Evolutionary conservation across 2,113 vertebrate species (phyloP).

Genomic region (Rhinolophus ferrumequinum): DNA sequence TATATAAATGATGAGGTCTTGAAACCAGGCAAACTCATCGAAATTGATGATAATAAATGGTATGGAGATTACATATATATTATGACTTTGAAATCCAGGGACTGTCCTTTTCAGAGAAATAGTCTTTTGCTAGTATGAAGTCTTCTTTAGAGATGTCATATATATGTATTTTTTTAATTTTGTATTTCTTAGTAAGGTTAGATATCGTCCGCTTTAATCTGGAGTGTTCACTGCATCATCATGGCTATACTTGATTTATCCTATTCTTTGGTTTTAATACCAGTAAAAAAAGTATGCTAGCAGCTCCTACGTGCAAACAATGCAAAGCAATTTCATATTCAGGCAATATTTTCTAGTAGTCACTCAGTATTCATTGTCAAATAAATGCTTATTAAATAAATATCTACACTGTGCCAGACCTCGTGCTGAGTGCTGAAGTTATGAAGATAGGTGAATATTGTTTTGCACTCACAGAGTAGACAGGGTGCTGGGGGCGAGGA

Average conservation of each 20-base stretch:
- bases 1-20: slow-evolving; percentile 67
- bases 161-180: not conserved
- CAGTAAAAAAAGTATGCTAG: not conserved
- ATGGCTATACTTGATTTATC: not conserved
- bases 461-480: not conserved
- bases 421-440: not conserved
- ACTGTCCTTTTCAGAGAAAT: not conserved
- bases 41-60: slow-evolving; percentile 77
- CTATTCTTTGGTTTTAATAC: slow-evolving; percentile 31
- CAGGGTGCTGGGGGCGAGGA: too few species aligned
- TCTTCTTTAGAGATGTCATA: not conserved
- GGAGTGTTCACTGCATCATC: not conserved
- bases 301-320: not conserved
- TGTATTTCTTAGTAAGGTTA: not conserved
- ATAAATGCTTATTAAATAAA: not conserved
- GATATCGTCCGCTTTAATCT: not conserved
- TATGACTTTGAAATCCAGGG: not conserved
- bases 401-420: not conserved
- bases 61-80: slow-evolving; percentile 51
- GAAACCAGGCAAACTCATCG: slow-evolving; percentile 61
- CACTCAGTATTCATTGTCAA: not conserved
- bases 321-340: not conserved
- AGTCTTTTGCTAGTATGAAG: not conserved
- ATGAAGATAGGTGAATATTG: not conserved
- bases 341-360: not conserved